Conservation (phyloP, 2,113 vertebrate genomes). For the Ctenomys sociabilis region DNA sequence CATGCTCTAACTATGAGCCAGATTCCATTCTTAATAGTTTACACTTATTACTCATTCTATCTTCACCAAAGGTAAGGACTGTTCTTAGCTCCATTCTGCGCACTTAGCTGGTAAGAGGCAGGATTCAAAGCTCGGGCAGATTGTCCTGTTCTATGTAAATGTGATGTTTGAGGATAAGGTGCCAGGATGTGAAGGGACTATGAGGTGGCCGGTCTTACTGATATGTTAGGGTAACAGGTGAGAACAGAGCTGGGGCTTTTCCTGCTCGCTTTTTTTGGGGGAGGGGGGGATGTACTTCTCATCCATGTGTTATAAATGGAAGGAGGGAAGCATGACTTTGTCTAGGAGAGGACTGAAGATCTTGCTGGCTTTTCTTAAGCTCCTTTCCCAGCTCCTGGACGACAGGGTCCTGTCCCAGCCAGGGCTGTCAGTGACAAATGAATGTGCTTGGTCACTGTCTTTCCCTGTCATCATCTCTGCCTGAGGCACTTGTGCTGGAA, state of each 20-base stretch:
- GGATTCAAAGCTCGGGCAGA: background rate
- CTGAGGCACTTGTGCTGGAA: background rate
- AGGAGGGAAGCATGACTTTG: background rate
- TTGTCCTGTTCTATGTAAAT: background rate
- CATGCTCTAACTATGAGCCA: background rate
- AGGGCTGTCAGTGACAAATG: conserved; percentile 64
- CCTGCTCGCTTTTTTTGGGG: background rate
- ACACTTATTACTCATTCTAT: background rate
- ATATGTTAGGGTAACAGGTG: background rate
- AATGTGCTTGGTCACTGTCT: conserved; percentile 56
- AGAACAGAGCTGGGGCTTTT: background rate
- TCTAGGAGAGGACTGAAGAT: background rate
- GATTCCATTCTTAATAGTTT: background rate
- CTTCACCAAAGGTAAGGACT: background rate
- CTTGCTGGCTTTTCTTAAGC: background rate
- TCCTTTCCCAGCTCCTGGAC: background rate
- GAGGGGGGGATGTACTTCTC: background rate
- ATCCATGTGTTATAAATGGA: background rate
- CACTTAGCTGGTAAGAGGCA: background rate
- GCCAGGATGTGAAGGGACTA: background rate
- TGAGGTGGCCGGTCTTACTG: background rate
- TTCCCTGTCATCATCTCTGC: background rate
- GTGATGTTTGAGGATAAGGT: background rate
- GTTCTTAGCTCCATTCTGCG: background rate
- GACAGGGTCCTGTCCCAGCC: background rate